Base-by-base conservation (phyloP, 2,113 vertebrate species). In the Empidonax alnorum region DNA sequence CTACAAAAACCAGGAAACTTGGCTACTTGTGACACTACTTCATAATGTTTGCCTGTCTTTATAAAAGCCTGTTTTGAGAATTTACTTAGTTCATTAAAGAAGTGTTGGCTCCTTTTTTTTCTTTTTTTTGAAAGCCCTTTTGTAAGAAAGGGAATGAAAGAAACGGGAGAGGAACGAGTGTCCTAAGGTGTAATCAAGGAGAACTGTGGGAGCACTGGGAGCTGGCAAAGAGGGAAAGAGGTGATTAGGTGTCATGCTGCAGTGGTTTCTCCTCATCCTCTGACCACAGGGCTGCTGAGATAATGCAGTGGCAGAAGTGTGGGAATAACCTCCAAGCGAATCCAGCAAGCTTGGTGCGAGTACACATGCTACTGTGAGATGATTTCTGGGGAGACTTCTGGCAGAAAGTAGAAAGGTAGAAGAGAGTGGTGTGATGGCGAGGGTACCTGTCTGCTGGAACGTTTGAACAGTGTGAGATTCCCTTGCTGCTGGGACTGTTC, bases 301-400 rank as follows among this genome's bases (percentile, higher is more conserved):
- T 17, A 8, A 35, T 0, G 9, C 37, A 8, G 68, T 1, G 28
- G 41, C 19, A 24, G 27, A 66, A 28, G 24, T 0, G 9, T 0
- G 6, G 33, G 8, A n/a, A 5, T 16, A 37, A 50, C 37, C n/a
- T 52, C 44, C 35, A 7, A 4, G 28, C 0, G 1, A 18, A 28
- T 13, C 30, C 42, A 31, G 31, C 3, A 16, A 30, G 35, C 0
- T 0, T 6, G 55, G 22, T 42, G 22, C 2, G 17, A 61, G 18
- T 12, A 35, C 30, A 25, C 0, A 13, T 18, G 17, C 41, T 24
- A 3, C 6, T 7, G 37, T 1, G 14, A 3, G 59, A 4, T 9
- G 47, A 16, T 12, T 72, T 59, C 39, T 23, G 44, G 31, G 31
- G 10, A 20, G 13, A 7, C 24, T 23, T 41, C 23, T 27, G 44